Base-by-base conservation (phyloP, 2,888 invertebrate genomes). In the Tipula vernalis region DNA sequence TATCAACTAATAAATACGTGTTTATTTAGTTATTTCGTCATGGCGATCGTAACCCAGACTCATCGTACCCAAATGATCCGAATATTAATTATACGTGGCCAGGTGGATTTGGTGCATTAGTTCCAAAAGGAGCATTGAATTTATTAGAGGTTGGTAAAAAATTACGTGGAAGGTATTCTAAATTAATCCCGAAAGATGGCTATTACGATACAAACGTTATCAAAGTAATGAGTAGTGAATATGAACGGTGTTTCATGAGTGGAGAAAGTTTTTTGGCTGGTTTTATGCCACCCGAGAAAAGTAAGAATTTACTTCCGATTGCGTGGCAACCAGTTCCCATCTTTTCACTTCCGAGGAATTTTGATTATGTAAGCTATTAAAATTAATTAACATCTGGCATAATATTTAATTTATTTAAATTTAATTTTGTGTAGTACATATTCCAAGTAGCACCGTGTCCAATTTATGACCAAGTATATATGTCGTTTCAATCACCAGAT, bases 261-360 rank as follows among this genome's bases (percentile, higher is more conserved):
- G 98, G 96, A 0, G 95, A 96, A 90, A 93, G 95, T 42, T 93
- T 97, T 87, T 92, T 97, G 71, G 96, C 97, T 0, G 98, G 96
- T 0, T 92, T 95, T 88, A 89, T 93, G 88, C 90, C 92, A n/a
- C 91, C 91, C 44, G 89, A 92, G 87, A 90, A 91, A 86, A 90
- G 90, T 86, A 89, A 89, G 83, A 91, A 91, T 88, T 87, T 89
- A 8, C 88, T 91, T 44, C 91, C 91, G 13, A 90, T 94, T 87
- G 90, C 91, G 0, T 98, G 98, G 98, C 96, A 96, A 89, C 98
- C 98, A 0, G 94, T 98, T 87, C 96, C 98, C 8, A 94, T 98
- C 0, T 96, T 96, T 91, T 94, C 96, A 0, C 91, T 95, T 39
- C 96, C 97, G 0, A 92, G 93, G 87, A 89, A 93, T 85, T 89